A percentile compares a stretch with the other conserved stretches of the same genome.
phyloP scores from a whole-genome alignment of 2,113 vertebrate genomes.

The Mesitornis unicolor region DNA sequence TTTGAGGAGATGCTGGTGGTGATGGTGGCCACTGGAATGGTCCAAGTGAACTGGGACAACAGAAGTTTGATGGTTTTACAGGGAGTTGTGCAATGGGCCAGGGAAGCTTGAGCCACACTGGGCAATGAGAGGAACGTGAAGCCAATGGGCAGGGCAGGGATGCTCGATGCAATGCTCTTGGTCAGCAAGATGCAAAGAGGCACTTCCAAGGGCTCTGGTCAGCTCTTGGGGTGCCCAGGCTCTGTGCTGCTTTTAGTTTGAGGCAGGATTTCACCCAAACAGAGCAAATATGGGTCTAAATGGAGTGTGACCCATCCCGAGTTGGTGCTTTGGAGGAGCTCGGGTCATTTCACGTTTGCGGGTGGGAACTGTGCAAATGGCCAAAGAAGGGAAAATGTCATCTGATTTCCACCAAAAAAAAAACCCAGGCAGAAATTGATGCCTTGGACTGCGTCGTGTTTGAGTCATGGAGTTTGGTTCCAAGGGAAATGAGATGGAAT shows the following conservation, averaged over 20 bases:
- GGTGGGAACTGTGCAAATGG: neutral
- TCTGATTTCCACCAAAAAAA: constrained; percentile 2
- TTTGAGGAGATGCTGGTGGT: neutral
- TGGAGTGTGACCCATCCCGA: neutral
- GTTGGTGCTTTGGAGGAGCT: neutral
- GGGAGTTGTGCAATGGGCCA: neutral
- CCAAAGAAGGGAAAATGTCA: neutral
- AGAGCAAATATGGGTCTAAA: neutral
- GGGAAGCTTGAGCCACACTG: neutral
- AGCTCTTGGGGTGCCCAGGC: accelerated
- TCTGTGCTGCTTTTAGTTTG: neutral
- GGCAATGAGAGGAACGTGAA: accelerated
- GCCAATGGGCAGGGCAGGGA: neutral
- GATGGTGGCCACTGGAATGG: neutral
- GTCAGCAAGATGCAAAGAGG: accelerated
- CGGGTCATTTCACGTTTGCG: neutral
- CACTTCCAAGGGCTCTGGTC: neutral
- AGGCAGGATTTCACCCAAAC: neutral
- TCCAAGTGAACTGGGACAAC: neutral
- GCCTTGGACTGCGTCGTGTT: neutral
- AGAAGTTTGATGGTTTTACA: accelerated
- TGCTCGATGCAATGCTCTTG: accelerated
- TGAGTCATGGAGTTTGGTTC: constrained; percentile 14
- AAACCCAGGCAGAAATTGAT: constrained; percentile 10
- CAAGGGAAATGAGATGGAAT: neutral